Evolutionary conservation across 2,888 invertebrate species (phyloP).

Genomic region (Rhagonycha fulva): DNA sequence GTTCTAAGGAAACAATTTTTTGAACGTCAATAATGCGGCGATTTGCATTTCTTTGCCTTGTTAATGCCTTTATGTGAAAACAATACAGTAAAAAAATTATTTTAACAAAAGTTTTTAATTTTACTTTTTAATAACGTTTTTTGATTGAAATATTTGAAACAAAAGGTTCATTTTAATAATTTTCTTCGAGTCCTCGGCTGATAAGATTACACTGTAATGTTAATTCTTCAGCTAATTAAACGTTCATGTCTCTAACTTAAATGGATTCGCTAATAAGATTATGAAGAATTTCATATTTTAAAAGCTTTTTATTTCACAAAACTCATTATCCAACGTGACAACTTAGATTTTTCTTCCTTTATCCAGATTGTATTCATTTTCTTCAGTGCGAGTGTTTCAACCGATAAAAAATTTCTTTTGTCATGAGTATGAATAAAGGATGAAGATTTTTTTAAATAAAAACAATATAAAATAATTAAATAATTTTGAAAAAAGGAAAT

Average conservation of each 20-base stretch:
- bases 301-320: slow-evolving; percentile 38
- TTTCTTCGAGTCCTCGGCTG: slow-evolving; percentile 33
- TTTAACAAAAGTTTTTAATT: slow-evolving; percentile 24
- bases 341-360: slow-evolving; percentile 37
- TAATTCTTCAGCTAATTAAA: slow-evolving; percentile 47
- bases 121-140: slow-evolving; percentile 22
- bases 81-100: slow-evolving; percentile 22
- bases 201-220: slow-evolving; percentile 44
- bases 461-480: neutral
- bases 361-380: slow-evolving; percentile 27
- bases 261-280: slow-evolving; percentile 45
- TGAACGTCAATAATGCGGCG: slow-evolving; percentile 28
- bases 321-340: slow-evolving; percentile 42
- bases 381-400: slow-evolving; percentile 15
- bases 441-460: neutral
- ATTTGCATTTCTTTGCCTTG: slow-evolving; percentile 31
- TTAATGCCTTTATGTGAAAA: slow-evolving; percentile 30
- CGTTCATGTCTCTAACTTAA: slow-evolving; percentile 46
- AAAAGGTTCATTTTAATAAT: slow-evolving; percentile 35
- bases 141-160: slow-evolving; percentile 35
- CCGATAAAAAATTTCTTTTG: slow-evolving; percentile 16
- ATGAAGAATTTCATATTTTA: slow-evolving; percentile 39
- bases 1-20: slow-evolving; percentile 27
- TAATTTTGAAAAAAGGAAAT: neutral
- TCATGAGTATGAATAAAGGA: neutral